Percentiles rank a stretch among this genome's conserved stretches.
These are phyloP conservation scores for Hydrotaea cyrtoneurina DNA, from an alignment of 2,888 invertebrate genomes.

Conservation along the genomic window DNA sequence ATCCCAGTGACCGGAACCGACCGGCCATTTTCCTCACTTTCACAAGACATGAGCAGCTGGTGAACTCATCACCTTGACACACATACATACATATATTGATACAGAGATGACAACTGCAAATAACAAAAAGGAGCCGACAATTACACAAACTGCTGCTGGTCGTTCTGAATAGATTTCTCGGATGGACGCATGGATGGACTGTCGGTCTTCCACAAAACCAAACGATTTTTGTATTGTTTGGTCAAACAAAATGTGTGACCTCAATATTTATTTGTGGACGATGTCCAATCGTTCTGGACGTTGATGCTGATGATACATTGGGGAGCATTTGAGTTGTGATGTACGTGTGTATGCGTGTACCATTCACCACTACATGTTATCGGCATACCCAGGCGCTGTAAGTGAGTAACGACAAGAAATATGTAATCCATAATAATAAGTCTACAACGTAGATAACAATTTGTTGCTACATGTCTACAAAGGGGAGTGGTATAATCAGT, in stretches of 20 bases:
- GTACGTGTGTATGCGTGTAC: neutral
- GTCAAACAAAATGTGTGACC: conserved; percentile 23
- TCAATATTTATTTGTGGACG: conserved; percentile 46
- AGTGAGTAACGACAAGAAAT: conserved; percentile 6
- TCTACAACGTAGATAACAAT: neutral
- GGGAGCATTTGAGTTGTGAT: conserved; percentile 28
- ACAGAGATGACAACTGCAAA: conserved; percentile 24
- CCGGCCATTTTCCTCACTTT: neutral
- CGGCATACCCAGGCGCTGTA: neutral
- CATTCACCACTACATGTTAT: neutral
- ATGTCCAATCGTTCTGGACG: neutral
- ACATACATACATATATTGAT: conserved; percentile 48
- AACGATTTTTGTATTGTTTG: neutral
- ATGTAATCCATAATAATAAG: conserved; percentile 31
- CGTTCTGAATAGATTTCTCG: neutral
- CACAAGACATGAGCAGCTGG: neutral
- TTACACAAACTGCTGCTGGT: neutral
- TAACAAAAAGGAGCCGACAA: neutral
- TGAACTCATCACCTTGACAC: conserved; percentile 55
- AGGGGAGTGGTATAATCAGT: neutral
- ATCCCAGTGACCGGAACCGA: neutral
- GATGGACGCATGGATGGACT: neutral
- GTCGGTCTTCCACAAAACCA: neutral
- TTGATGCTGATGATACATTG: conserved; percentile 35
- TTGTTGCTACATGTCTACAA: neutral